phyloP scores from a whole-genome alignment of 2,888 invertebrate species.

The Rotaria macrura region DNA sequence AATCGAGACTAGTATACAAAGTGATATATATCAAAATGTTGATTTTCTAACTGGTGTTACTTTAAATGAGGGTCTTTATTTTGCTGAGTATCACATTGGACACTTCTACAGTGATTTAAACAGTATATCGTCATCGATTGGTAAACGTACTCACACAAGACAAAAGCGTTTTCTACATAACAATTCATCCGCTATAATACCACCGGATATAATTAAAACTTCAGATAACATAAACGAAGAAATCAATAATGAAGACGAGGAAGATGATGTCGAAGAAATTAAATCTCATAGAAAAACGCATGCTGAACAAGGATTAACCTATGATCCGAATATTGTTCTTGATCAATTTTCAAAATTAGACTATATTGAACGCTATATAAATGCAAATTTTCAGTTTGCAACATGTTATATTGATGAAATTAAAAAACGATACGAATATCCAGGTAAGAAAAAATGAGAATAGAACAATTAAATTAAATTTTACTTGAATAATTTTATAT shows the following conservation, averaged over 20 bases:
- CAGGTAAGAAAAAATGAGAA: background rate
- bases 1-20: background rate
- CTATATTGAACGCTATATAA: background rate
- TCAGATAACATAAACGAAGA: background rate
- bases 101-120: background rate
- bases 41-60: slow-evolving; percentile 1
- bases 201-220: background rate
- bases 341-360: background rate
- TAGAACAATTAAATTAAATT: background rate
- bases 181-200: background rate
- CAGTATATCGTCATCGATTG: background rate
- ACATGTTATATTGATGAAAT: background rate
- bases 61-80: background rate
- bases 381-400: background rate
- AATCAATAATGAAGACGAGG: background rate
- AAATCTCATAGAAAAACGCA: background rate
- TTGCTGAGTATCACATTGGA: slow-evolving; percentile 7
- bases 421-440: background rate
- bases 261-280: background rate
- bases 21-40: background rate
- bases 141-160: background rate
- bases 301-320: background rate
- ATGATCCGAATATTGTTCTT: background rate
- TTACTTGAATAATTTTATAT: background rate
- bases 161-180: background rate